These are phyloP conservation scores for Ammodramus savannarum DNA, from an alignment of 2,113 vertebrate genomes.

Conservation along the genomic window DNA sequence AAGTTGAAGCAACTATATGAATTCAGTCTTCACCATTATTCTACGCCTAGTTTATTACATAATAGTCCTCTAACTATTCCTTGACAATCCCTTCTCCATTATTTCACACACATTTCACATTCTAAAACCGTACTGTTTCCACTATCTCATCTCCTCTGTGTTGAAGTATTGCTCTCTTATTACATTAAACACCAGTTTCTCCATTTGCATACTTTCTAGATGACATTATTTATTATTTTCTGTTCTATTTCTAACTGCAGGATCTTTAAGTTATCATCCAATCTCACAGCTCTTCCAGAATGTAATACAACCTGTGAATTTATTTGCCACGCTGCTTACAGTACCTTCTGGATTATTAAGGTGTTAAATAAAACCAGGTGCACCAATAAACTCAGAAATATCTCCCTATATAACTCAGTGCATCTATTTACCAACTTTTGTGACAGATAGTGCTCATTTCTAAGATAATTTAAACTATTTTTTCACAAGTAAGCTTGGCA, in stretches of 20 bases:
- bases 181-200: neutral
- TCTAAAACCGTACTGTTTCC: neutral
- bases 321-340: neutral
- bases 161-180: neutral
- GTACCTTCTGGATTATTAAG: conserved; percentile 28
- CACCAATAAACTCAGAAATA: conserved; percentile 5
- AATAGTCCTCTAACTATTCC: neutral
- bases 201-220: neutral
- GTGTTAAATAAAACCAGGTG: conserved; percentile 40
- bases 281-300: conserved; percentile 10
- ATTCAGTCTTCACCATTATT: neutral
- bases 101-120: neutral
- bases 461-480: conserved; percentile 8
- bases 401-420: neutral
- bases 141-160: neutral
- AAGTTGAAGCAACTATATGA: neutral
- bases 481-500: neutral
- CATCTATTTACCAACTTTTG: neutral
- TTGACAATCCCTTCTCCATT: neutral
- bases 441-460: neutral
- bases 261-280: conserved; percentile 6
- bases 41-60: neutral
- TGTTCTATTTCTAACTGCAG: neutral
- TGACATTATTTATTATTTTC: conserved; percentile 14
- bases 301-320: conserved; percentile 7